Conservation (phyloP, 2,797 vertebrate genomes). For the Sylvia borin region DNA sequence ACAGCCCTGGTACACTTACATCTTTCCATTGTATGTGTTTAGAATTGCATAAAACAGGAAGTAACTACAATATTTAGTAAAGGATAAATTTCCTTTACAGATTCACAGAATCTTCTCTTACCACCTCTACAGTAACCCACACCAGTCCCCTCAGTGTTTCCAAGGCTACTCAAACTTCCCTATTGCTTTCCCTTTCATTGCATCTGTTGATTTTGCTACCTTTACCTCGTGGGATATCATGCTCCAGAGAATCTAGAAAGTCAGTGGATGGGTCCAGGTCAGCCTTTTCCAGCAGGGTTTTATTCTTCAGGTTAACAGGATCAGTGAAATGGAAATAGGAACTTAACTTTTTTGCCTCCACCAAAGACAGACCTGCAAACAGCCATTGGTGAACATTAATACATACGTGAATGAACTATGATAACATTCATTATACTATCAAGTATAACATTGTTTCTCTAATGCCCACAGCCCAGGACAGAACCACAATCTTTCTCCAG, state of each 20-base stretch:
- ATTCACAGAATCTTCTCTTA: neutral
- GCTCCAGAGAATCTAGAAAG: slow-evolving; percentile 88
- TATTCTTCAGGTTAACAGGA: slow-evolving; percentile 81
- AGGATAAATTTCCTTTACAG: neutral
- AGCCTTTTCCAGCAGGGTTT: slow-evolving; percentile 84
- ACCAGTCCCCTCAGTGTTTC: neutral
- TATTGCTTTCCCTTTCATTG: neutral
- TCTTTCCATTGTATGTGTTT: neutral
- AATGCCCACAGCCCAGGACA: neutral
- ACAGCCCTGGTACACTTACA: neutral
- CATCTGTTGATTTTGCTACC: neutral
- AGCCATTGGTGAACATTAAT: slow-evolving; percentile 9
- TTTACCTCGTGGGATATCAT: slow-evolving; percentile 90
- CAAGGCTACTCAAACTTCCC: neutral
- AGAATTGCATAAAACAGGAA: neutral
- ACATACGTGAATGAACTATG: neutral
- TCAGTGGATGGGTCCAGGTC: slow-evolving; percentile 86
- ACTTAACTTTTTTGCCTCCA: slow-evolving; percentile 84
- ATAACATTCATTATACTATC: neutral
- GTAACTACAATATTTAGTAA: neutral
- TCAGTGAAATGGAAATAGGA: slow-evolving; percentile 89
- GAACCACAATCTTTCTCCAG: neutral
- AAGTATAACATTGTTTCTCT: neutral
- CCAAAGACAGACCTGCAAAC: slow-evolving; percentile 84
- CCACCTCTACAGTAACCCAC: neutral